Evolutionary conservation across 1,140 invertebrate genomes (phyloP).

Genomic region (Amyelois transitella): DNA sequence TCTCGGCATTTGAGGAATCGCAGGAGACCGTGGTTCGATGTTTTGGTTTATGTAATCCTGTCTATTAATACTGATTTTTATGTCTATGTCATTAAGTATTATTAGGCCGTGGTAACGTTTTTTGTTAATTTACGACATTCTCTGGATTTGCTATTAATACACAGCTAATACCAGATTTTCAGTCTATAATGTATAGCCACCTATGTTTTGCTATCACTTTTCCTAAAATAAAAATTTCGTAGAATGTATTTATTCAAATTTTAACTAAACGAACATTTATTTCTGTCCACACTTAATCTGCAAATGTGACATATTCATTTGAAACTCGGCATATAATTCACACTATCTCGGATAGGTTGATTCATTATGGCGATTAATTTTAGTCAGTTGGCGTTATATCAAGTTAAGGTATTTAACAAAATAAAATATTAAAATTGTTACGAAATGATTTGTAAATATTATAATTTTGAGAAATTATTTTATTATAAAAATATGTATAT

Average conservation of each 20-base stretch:
- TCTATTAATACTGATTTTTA: constrained; percentile 38
- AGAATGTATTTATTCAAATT: not conserved
- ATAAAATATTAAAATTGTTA: constrained; percentile 45
- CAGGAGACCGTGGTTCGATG: constrained; percentile 25
- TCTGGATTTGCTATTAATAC: not conserved
- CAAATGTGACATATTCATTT: constrained; percentile 49
- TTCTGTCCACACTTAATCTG: constrained; percentile 26
- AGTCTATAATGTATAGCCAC: not conserved
- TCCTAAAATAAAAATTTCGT: too few relatives aligned
- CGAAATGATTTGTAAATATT: constrained; percentile 45
- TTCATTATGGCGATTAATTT: constrained; percentile 48
- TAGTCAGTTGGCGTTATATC: not conserved
- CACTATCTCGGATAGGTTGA: constrained; percentile 46
- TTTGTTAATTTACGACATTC: not conserved
- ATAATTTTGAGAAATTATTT: constrained; percentile 26
- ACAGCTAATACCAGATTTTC: not conserved
- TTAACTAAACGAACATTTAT: not conserved
- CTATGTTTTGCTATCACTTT: not conserved
- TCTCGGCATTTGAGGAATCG: constrained; percentile 37
- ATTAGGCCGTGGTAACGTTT: not conserved
- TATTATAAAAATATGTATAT: not conserved
- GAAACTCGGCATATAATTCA: constrained; percentile 40
- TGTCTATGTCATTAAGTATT: constrained; percentile 15
- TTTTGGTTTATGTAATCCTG: constrained; percentile 49
- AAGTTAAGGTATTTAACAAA: constrained; percentile 36